Base-by-base conservation (phyloP, 1,140 invertebrate genomes). In the Harpegnathos saltator region DNA sequence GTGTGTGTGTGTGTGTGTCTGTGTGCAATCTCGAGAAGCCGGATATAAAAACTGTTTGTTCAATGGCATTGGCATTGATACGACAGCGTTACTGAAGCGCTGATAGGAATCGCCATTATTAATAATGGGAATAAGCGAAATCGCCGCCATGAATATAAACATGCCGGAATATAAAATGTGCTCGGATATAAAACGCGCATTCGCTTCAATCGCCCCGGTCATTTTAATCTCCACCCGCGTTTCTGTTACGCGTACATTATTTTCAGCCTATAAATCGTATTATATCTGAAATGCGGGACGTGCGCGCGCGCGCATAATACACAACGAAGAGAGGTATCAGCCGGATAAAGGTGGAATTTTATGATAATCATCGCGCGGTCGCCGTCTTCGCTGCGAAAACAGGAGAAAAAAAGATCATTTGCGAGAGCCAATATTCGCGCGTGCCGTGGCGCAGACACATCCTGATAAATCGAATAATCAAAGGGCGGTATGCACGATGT, bases 291-390 rank as follows among this genome's bases (percentile, higher is more conserved):
- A 66, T 58, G 29, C 14, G 14, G 33, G 19, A 58, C 29, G 24
- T 12, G 44, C 65, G 22, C 29, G 3, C 38, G 19, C 14, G 59
- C 24, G 12, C 15, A 11, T 5, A 17, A 17, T 17, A 33, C 54
- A 24, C 33, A 29, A 44, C 44, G 17, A 29, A 14, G 65, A 26
- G n/a, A 69, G n/a, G 17, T 58, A 71, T 80, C 69, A 71, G 56
- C 22, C 29, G 73, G 26, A 58, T 19, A 58, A 80, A 71, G 44
- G 58, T 17, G 44, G n/a, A 48, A 80, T 80, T 59, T 58, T 71
- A 48, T 15, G n/a, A 7, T 54, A 78, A 69, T 80, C 69, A 80
- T 69, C 17, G 17, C 29, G n/a, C 15, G 19, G 59, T 59, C 38
- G 15, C n/a, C 26, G 17, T 59, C 14, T 33, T 69, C 26, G 62